Base-by-base conservation (phyloP, 1,140 invertebrate species). In the Lutraria rhynchaena region DNA sequence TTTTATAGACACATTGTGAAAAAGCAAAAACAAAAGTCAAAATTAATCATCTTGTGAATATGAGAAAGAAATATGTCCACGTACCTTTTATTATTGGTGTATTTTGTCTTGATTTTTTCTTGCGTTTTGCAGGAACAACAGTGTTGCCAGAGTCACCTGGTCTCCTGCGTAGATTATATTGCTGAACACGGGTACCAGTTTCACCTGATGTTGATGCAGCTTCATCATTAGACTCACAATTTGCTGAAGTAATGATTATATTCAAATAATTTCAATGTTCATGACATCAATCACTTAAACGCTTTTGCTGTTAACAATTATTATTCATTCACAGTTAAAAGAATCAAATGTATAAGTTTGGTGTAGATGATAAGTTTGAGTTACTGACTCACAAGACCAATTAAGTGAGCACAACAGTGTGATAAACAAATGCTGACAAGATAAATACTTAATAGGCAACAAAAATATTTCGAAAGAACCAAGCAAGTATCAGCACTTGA, bases 101-200 rank as follows among this genome's bases (percentile, higher is more conserved):
- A 63, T 44, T 44, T 44, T 57, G 58, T 41, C 53, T 57, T 37
- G 65, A 27, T 17, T 70, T 69, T 67, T 80, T 80, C 53, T 70
- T 69, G 5, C 41, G 29, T 80, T 80, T 80, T 0, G 51, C 76
- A 49, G 76, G 53, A 19, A 70, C 49, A 27, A 29, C 37, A 13
- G 33, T 80, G 46, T 69, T 80, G 37, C 65, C 37, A 17, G 76
- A 37, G 31, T 80, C 76, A 11, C 76, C 76, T 19, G 76, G 60
- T 49, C 76, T 69, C 15, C 76, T 51, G 19, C 76, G 63, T 33
- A 80, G 37, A 60, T 80, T 80, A 24, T 80, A 80, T 60, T 80
- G 76, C 55, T 65, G 75, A 19, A 67, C 58, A 0, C 41, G 29
- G 29, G 11, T 57, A 15, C 44, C 53, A 55, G 35, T 31, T 15